phyloP scores from a whole-genome alignment of 2,888 invertebrate genomes.

The Scaptomyza tumidula region DNA sequence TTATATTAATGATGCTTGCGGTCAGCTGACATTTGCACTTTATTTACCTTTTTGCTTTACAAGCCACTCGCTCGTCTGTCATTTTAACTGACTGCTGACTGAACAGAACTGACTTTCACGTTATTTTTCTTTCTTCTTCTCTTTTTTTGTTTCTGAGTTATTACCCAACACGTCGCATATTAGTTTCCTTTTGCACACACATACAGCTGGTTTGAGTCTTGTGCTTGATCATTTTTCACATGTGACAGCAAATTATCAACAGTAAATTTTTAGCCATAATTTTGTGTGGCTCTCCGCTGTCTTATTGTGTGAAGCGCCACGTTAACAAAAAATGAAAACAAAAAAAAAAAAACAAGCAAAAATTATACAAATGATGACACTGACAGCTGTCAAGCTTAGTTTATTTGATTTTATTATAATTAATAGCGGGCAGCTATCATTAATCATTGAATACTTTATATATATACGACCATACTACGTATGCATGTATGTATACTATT shows the following conservation, averaged over 20 bases:
- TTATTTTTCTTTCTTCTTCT: conserved; percentile 8
- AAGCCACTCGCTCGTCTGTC: conserved; percentile 47
- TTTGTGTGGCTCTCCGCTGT: conserved; percentile 18
- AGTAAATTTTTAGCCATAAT: conserved; percentile 58
- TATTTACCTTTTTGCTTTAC: conserved; percentile 59
- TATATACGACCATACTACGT: conserved; percentile 18
- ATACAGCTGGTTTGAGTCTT: conserved; percentile 40
- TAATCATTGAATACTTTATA: conserved; percentile 82
- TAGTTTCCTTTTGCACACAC: conserved; percentile 44
- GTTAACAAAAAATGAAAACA: too few relatives aligned
- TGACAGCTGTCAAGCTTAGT: conserved; percentile 83
- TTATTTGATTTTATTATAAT: conserved; percentile 84
- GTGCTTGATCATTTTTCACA: conserved; percentile 70
- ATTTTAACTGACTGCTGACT: conserved; percentile 54
- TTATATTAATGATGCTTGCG: conserved; percentile 81
- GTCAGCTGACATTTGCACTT: conserved; percentile 83
- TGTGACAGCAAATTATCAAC: conserved; percentile 82
- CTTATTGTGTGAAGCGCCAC: conserved; percentile 59
- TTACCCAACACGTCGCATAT: conserved; percentile 48
- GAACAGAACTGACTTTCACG: conserved; percentile 63
- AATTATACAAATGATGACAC: conserved; percentile 72
- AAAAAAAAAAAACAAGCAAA: background rate
- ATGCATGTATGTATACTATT: conserved; percentile 15
- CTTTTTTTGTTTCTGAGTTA: too few relatives aligned
- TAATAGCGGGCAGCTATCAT: conserved; percentile 80